A percentile compares a stretch with the other conserved stretches of the same genome.
These are phyloP conservation scores for Ctenosaura bakeri DNA, from an alignment of 2,797 vertebrate species.

Conservation along the genomic window DNA sequence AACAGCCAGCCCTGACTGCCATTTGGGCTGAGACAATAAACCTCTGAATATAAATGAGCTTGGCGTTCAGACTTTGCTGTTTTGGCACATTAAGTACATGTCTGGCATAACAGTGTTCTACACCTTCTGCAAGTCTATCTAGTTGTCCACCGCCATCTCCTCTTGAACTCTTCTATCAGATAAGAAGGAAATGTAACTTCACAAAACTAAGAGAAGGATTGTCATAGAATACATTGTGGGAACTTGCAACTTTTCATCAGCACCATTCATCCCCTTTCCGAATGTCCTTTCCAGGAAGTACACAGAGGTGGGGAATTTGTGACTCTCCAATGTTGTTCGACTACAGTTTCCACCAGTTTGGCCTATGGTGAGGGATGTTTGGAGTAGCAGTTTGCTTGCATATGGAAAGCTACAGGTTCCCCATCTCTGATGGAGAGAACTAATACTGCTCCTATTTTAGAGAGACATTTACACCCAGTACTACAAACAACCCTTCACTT, in stretches of 20 bases:
- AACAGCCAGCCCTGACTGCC: neutral
- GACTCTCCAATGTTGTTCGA: neutral
- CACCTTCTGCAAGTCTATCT: neutral
- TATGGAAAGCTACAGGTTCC: neutral
- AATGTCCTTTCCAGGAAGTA: neutral
- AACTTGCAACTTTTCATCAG: neutral
- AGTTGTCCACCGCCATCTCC: neutral
- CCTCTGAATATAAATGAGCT: neutral
- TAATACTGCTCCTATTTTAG: neutral
- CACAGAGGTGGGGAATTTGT: neutral
- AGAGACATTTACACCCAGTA: neutral
- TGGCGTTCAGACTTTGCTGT: neutral
- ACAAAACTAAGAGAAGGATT: neutral
- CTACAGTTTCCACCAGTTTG: neutral
- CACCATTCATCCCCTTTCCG: neutral
- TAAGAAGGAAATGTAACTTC: neutral
- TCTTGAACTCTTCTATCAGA: neutral
- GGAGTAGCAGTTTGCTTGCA: neutral
- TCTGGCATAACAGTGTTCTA: neutral
- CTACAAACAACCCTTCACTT: neutral
- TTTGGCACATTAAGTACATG: neutral
- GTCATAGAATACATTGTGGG: neutral
- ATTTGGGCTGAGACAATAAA: neutral
- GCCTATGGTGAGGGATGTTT: neutral
- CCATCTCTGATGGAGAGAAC: neutral